These are phyloP conservation scores for Drosophila micromelanica DNA, from an alignment of 1,140 invertebrate genomes.

Conservation along the genomic window DNA sequence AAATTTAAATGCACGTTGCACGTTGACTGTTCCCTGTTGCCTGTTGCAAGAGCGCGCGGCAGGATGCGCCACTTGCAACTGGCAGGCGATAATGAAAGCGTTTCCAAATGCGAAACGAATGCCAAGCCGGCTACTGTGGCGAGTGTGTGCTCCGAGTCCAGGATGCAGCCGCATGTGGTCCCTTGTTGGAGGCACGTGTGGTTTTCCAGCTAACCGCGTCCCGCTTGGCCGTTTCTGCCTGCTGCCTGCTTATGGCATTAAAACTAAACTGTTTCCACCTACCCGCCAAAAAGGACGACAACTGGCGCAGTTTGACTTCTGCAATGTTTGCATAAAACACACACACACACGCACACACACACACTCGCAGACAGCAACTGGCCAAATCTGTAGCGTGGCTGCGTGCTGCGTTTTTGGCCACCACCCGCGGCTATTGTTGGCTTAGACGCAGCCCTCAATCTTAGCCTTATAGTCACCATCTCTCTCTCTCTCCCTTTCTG, in stretches of 20 bases:
- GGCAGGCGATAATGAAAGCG: constrained; percentile 71
- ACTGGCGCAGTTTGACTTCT: constrained; percentile 71
- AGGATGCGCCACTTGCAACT: constrained; percentile 48
- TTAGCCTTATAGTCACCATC: not conserved
- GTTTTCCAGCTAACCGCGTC: constrained; percentile 79
- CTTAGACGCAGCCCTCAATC: constrained; percentile 52
- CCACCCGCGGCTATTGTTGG: constrained; percentile 74
- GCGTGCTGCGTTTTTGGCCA: constrained; percentile 62
- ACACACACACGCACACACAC: constrained; percentile 5
- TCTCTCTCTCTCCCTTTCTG: not conserved
- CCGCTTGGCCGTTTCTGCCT: constrained; percentile 53
- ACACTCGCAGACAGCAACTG: constrained; percentile 20
- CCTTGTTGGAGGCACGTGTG: constrained; percentile 78
- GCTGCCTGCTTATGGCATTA: constrained; percentile 64
- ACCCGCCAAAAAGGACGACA: constrained; percentile 61
- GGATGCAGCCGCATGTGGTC: constrained; percentile 71
- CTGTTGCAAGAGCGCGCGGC: constrained; percentile 20
- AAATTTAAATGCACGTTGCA: constrained; percentile 54
- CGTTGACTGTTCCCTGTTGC: not conserved
- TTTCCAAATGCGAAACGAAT: constrained; percentile 84
- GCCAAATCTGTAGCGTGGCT: constrained; percentile 47
- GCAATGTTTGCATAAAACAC: constrained; percentile 11
- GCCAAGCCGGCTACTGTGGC: constrained; percentile 73
- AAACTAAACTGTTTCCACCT: constrained; percentile 82
- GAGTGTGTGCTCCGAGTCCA: constrained; percentile 40